Conservation (phyloP, 2,797 vertebrate species). For the Adrianichthys oophorus region DNA sequence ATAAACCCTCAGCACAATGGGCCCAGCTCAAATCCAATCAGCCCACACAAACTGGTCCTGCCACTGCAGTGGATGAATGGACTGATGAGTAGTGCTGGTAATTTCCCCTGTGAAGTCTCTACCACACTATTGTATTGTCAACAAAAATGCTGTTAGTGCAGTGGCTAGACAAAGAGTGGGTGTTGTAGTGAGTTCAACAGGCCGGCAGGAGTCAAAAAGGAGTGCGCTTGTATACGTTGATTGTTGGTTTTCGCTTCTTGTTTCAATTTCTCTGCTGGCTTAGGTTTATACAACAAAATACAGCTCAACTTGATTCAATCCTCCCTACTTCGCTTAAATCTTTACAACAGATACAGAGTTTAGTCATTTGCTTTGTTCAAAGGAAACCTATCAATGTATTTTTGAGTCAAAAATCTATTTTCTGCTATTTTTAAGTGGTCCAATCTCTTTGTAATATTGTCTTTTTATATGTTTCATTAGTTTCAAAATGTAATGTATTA, state of each 20-base stretch:
- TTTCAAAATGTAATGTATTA: too few relatives aligned
- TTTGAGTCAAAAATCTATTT: too few relatives aligned
- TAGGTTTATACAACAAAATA: background rate
- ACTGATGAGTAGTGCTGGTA: conserved; percentile 60
- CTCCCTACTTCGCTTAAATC: too few relatives aligned
- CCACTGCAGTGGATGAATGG: conserved; percentile 57
- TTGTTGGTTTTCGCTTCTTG: conserved; percentile 22
- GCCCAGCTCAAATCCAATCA: conserved; percentile 66
- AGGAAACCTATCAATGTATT: too few relatives aligned
- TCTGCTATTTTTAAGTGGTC: too few relatives aligned
- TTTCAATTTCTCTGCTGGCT: conserved; percentile 6
- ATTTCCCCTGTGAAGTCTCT: conserved; percentile 55
- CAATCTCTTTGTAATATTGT: too few relatives aligned
- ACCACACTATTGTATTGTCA: conserved; percentile 59
- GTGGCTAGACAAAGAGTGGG: conserved; percentile 46
- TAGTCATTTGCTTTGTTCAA: too few relatives aligned
- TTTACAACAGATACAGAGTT: too few relatives aligned
- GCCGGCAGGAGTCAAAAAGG: conserved; percentile 40
- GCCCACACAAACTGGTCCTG: conserved; percentile 59
- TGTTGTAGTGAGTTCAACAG: conserved; percentile 47
- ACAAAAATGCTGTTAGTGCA: conserved; percentile 45
- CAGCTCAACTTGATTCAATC: too few relatives aligned
- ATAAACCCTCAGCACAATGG: conserved; percentile 56
- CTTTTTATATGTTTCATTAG: too few relatives aligned
- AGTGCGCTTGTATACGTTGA: conserved; percentile 8